phyloP scores from a whole-genome alignment of 2,113 vertebrate species.

The Vulpes lagopus region DNA sequence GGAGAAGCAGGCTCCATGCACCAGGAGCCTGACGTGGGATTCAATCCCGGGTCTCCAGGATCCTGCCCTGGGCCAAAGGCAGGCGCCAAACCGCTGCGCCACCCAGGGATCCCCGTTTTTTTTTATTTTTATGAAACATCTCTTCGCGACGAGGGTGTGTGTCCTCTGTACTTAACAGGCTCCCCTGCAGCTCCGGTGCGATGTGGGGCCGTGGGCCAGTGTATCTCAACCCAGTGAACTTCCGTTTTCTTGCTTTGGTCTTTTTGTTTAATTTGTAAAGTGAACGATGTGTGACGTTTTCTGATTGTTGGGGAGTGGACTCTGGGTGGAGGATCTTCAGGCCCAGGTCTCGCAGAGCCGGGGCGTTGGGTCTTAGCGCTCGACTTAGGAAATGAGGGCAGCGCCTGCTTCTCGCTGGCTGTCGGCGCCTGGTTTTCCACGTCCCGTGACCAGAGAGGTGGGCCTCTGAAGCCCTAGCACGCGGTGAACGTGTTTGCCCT shows the following conservation, averaged over 20 bases:
- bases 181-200: background rate
- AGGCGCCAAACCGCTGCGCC: no score
- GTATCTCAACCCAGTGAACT: background rate
- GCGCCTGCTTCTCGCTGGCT: background rate
- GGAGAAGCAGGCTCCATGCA: no score
- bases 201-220: background rate
- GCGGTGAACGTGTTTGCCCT: no score
- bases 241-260: background rate
- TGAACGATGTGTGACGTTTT: background rate
- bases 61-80: no score
- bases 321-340: background rate
- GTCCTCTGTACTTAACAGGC: background rate
- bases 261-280: background rate
- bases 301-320: background rate
- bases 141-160: background rate
- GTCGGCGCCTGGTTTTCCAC: background rate
- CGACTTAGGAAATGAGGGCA: background rate
- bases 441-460: background rate
- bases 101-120: background rate
- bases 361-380: accelerated
- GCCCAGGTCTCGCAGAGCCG: background rate
- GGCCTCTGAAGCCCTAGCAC: background rate
- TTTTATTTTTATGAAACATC: background rate
- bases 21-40: no score
- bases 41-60: no score